A percentile compares a stretch with the other conserved stretches of the same genome.
These are phyloP conservation scores for Elephantulus edwardii DNA, from an alignment of 2,113 vertebrate species.

Conservation along the genomic window DNA sequence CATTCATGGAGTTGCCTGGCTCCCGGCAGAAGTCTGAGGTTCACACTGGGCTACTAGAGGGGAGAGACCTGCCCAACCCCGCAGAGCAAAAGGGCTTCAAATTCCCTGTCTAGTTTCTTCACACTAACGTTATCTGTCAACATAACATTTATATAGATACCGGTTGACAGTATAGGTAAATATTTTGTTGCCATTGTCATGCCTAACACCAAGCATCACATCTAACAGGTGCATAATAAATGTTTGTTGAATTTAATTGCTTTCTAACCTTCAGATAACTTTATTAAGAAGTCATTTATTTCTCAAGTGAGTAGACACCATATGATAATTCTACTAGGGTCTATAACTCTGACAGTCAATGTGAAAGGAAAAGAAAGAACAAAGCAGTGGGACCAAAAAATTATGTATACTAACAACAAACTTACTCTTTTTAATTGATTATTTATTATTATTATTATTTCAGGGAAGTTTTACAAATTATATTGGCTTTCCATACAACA, in stretches of 20 bases:
- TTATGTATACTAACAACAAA: not conserved
- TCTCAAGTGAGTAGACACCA: not conserved
- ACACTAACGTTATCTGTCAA: not conserved
- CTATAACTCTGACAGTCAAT: not conserved
- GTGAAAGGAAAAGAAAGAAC: not conserved
- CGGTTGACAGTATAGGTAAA: too few relatives aligned
- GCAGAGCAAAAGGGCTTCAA: not conserved
- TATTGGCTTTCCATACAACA: too few relatives aligned
- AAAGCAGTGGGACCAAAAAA: not conserved
- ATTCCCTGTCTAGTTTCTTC: not conserved
- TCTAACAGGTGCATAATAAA: not conserved
- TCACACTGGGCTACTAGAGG: not conserved
- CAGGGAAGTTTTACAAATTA: too few relatives aligned
- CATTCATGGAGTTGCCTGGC: slow-evolving; percentile 44
- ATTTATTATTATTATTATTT: too few relatives aligned
- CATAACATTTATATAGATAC: too few relatives aligned
- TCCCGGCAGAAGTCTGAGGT: not conserved
- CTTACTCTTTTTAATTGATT: not conserved
- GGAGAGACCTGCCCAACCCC: not conserved
- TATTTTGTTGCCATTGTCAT: not conserved
- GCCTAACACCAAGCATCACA: not conserved
- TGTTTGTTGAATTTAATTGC: not conserved
- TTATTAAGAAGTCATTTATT: not conserved
- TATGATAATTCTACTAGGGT: not conserved
- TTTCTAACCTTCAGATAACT: not conserved